A percentile compares a stretch with the other conserved stretches of the same genome.
Evolutionary conservation across 2,113 vertebrate genomes (phyloP).

Genomic region (Ictalurus furcatus): DNA sequence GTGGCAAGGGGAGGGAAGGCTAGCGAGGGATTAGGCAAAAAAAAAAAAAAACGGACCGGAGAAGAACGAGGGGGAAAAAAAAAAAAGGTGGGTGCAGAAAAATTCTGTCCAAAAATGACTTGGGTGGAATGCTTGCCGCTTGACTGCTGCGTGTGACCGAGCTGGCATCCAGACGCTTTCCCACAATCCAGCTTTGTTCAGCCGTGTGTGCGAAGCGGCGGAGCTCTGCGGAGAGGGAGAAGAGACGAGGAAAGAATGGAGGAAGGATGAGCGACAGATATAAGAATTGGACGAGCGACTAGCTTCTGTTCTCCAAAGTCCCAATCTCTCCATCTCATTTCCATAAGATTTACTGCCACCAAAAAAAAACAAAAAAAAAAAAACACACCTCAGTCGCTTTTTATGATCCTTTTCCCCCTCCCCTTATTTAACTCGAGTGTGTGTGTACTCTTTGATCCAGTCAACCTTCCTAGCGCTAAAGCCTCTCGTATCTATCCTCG

Average conservation of each 20-base stretch:
- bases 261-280: conserved; percentile 42
- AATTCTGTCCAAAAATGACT: conserved; percentile 62
- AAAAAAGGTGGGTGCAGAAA: conserved; percentile 51
- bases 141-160: conserved; percentile 68
- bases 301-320: conserved; percentile 34
- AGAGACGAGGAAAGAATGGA: conserved; percentile 19
- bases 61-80: background rate
- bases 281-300: conserved; percentile 41
- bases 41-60: background rate
- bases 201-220: conserved; percentile 51
- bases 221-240: conserved; percentile 39
- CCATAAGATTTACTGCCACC: conserved; percentile 47
- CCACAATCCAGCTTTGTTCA: conserved; percentile 73
- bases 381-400: conserved; percentile 38
- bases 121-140: conserved; percentile 64
- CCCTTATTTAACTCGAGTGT: conserved; percentile 38
- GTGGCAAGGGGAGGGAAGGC: conserved; percentile 32
- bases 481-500: conserved; percentile 28
- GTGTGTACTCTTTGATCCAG: conserved; percentile 43
- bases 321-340: conserved; percentile 51
- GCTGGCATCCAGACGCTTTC: conserved; percentile 62
- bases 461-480: conserved; percentile 37
- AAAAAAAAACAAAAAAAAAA: background rate
- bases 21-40: conserved; percentile 51
- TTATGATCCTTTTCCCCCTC: conserved; percentile 39